Evolutionary conservation across 1,140 invertebrate species (phyloP), one percentile per base, ranked within the genome.

Genomic region (Lordiphosa collinella): DNA sequence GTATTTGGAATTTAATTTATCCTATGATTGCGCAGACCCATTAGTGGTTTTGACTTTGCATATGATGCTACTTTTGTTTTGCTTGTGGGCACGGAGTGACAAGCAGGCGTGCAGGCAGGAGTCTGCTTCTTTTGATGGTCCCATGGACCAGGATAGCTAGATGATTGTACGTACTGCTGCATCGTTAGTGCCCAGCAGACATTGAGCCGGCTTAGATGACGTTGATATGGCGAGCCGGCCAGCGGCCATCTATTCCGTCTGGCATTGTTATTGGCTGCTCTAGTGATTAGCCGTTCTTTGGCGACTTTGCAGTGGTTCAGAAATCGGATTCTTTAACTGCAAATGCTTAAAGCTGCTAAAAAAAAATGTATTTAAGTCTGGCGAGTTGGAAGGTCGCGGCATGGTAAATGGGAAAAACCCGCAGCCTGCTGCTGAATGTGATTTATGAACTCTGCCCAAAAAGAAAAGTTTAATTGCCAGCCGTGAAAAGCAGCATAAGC

Each of bases 41-140:
- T 84, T 84, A 85, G 78, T 84, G 79, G 78, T 84, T 84, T 84
- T 85, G 79, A 84, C 78, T 84, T 84, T 84, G 78, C 78, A 84
- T 84, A 84, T 84, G 78, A 84, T 84, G 78, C 78, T 65, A 85
- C 78, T 84, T 84, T 84, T 82, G 78, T 84, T 84, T 82, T 68
- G 65, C 66, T 58, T 66, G 54, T 64, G 54, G 72, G 57, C 36
- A 66, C 47, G 37, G 48, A 18, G 41, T 41, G 36, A 9, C 25
- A 14, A 7, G 43, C 25, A 47, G 58, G 3, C 41, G 6, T 14
- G 22, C 22, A 31, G 22, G 14, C 32, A 49, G 63, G 32, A 63
- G 52, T 64, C 61, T 61, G 46, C 65, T 52, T 68, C 52, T 76
- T 76, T 62, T 84, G 72, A 84, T 65, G 62, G 55, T 32, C 49